phyloP scores from a whole-genome alignment of 2,888 invertebrate species.

The Caenorhabditis wallacei region DNA sequence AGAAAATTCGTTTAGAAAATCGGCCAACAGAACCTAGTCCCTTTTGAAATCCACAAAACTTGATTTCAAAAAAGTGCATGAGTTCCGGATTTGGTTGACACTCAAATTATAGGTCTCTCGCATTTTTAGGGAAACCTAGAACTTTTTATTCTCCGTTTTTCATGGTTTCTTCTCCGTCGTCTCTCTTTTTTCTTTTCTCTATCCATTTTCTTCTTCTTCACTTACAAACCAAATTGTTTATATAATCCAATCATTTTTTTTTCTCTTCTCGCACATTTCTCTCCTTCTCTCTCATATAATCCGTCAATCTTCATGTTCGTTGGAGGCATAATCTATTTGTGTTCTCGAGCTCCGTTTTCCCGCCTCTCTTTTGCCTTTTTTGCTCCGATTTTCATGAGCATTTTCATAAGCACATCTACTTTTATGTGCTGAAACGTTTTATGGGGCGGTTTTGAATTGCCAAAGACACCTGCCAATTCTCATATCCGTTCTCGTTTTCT shows the following conservation, averaged over 20 bases:
- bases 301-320: constrained; percentile 46
- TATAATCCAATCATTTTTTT: constrained; percentile 51
- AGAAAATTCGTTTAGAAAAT: no score
- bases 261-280: constrained; percentile 30
- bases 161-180: background rate
- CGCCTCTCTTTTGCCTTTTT: constrained; percentile 9
- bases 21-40: no score
- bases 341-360: constrained; percentile 38
- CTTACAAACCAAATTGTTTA: constrained; percentile 50
- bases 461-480: constrained; percentile 60
- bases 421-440: constrained; percentile 60
- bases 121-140: background rate
- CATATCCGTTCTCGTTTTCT: constrained; percentile 46
- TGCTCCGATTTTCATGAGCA: constrained; percentile 38
- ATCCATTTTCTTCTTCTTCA: constrained; percentile 5
- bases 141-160: background rate
- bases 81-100: constrained; percentile 29
- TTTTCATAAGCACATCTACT: constrained; percentile 29
- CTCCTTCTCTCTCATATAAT: constrained; percentile 31
- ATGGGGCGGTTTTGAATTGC: constrained; percentile 54
- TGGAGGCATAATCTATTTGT: constrained; percentile 41
- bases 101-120: constrained; percentile 34
- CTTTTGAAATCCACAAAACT: no score
- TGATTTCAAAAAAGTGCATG: no score
- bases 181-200: background rate